Conservation (phyloP, 2,113 vertebrate genomes). For the Actinemys pallida region DNA sequence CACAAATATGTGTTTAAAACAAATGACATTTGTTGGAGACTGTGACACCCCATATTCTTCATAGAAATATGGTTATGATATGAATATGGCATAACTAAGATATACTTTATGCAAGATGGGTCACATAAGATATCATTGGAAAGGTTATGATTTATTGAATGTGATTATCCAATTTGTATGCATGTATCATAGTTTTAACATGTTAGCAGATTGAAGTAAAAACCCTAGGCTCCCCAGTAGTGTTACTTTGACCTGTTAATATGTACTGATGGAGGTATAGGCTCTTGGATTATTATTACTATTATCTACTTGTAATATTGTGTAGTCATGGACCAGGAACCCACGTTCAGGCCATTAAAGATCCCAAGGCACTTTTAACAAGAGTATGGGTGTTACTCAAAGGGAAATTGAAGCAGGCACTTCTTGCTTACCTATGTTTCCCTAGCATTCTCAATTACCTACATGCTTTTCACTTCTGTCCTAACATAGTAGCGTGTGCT, state of each 20-base stretch:
- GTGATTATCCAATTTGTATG: too few relatives aligned
- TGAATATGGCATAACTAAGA: too few relatives aligned
- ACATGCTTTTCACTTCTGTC: neutral
- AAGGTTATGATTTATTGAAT: too few relatives aligned
- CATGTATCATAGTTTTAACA: neutral
- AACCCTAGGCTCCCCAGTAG: neutral
- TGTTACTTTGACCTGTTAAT: neutral
- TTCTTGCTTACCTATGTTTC: slow-evolving; percentile 12
- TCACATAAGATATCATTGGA: too few relatives aligned
- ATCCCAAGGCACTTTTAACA: neutral
- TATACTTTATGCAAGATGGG: too few relatives aligned
- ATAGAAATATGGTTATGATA: too few relatives aligned
- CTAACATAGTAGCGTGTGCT: neutral
- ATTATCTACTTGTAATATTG: neutral
- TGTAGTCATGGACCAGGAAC: neutral
- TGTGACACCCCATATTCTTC: too few relatives aligned
- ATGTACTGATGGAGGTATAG: neutral
- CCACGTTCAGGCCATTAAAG: neutral
- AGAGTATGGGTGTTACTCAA: slow-evolving; percentile 25
- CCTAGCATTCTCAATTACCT: neutral
- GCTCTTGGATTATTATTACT: neutral
- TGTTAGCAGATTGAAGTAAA: neutral
- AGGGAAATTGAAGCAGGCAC: slow-evolving; percentile 4
- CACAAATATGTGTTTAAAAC: neutral
- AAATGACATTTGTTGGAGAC: neutral